Conservation (phyloP, 2,888 invertebrate species). For the Syrphus vitripennis region DNA sequence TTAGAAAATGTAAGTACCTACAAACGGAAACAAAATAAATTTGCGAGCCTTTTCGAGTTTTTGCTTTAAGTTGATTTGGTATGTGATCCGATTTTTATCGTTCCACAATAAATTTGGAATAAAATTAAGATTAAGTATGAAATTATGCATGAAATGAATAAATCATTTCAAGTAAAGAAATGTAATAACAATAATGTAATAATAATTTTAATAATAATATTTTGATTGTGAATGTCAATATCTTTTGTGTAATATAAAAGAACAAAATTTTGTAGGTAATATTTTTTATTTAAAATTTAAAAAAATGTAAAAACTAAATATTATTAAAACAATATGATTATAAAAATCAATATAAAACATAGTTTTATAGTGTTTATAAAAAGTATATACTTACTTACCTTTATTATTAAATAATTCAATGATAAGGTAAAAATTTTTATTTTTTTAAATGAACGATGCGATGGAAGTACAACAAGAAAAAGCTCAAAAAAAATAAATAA, state of each 20-base stretch:
- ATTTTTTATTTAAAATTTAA: background rate
- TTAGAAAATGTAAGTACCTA: no score
- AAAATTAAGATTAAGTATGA: background rate
- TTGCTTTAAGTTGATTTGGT: no score
- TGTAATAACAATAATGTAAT: no score
- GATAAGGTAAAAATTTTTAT: background rate
- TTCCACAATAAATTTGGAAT: no score
- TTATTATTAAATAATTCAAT: background rate
- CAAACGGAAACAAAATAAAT: no score
- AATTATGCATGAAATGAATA: background rate
- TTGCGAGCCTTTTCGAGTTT: no score
- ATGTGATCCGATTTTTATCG: no score
- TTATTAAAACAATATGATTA: background rate
- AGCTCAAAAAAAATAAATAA: constrained; percentile 44
- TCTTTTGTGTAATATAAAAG: constrained; percentile 54
- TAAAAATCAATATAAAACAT: constrained; percentile 10
- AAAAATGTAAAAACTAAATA: background rate
- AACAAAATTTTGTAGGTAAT: constrained; percentile 12
- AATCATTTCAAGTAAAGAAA: background rate
- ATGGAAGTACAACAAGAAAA: constrained; percentile 62
- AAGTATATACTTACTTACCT: constrained; percentile 21
- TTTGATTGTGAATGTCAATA: constrained; percentile 57
- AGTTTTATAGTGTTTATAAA: constrained; percentile 12
- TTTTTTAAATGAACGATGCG: constrained; percentile 28
- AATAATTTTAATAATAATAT: background rate